These are phyloP conservation scores for Chlamydotis undulata DNA, from an alignment of 2,113 vertebrate genomes.

Conservation along the genomic window DNA sequence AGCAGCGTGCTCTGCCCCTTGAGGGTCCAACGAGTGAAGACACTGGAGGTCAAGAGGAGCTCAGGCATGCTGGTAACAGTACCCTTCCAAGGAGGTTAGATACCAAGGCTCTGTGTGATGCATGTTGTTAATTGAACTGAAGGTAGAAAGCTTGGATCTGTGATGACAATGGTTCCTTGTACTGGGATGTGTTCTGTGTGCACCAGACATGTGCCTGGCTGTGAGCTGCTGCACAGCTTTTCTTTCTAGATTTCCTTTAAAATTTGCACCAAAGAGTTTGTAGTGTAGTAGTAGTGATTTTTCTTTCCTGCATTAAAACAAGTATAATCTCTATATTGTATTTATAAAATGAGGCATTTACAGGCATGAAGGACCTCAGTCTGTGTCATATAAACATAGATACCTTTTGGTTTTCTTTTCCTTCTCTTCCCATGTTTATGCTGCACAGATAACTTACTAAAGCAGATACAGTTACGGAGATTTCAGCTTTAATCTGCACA, in stretches of 20 bases:
- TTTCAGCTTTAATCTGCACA: background rate
- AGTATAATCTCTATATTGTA: background rate
- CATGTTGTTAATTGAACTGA: background rate
- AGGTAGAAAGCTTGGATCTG: background rate
- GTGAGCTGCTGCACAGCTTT: background rate
- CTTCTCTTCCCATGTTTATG: background rate
- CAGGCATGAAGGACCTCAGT: background rate
- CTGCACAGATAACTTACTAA: background rate
- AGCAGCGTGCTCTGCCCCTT: background rate
- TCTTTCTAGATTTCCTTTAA: background rate
- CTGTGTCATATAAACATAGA: background rate
- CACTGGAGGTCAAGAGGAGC: background rate
- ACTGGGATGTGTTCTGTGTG: background rate
- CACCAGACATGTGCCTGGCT: background rate
- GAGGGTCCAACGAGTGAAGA: background rate
- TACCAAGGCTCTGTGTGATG: background rate
- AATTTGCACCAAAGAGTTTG: background rate
- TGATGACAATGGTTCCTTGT: background rate
- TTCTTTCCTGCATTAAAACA: background rate
- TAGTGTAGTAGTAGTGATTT: background rate
- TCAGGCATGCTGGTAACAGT: background rate
- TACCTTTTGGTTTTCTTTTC: background rate
- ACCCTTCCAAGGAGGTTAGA: background rate
- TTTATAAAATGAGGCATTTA: conserved; percentile 1
- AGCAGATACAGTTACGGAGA: background rate